A percentile compares a stretch with the other conserved stretches of the same genome.
phyloP scores from a whole-genome alignment of 2,888 invertebrate species.

The Odontomyia ornata region DNA sequence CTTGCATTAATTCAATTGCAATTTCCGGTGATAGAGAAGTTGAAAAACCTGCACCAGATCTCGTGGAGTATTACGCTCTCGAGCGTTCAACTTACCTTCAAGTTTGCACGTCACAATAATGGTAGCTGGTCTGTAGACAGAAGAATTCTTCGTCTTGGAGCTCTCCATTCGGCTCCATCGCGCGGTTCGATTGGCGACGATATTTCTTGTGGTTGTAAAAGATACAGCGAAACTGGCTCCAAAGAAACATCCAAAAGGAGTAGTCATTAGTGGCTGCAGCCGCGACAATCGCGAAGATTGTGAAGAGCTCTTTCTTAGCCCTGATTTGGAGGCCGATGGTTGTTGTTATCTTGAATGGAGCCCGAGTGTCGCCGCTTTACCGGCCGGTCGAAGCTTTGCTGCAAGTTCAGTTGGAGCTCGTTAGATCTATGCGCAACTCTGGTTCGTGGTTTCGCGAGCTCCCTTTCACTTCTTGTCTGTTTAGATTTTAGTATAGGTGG shows the following conservation, averaged over 20 bases:
- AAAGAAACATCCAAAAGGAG: background rate
- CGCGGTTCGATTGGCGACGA: background rate
- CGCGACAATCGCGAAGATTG: background rate
- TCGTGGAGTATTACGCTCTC: background rate
- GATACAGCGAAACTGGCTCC: constrained; percentile 11
- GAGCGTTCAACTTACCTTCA: constrained; percentile 31
- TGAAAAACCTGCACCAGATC: constrained; percentile 2
- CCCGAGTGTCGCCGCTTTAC: background rate
- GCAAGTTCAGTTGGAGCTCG: constrained; percentile 31
- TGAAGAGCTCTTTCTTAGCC: background rate
- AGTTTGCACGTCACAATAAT: background rate
- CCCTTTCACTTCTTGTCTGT: constrained; percentile 33
- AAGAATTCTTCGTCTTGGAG: constrained; percentile 1
- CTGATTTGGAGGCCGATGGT: constrained; percentile 20
- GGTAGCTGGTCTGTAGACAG: background rate
- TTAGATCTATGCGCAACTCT: constrained; percentile 8
- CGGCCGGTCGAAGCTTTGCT: constrained; percentile 23
- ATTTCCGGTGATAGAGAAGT: constrained; percentile 39
- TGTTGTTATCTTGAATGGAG: constrained; percentile 35
- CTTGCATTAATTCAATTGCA: constrained; percentile 36
- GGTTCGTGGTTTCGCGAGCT: constrained; percentile 36
- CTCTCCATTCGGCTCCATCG: background rate
- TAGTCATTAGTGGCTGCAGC: background rate
- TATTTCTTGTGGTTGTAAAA: background rate
- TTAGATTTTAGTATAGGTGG: background rate